phyloP scores from a whole-genome alignment of 2,113 vertebrate species.

The Macquaria australasica region DNA sequence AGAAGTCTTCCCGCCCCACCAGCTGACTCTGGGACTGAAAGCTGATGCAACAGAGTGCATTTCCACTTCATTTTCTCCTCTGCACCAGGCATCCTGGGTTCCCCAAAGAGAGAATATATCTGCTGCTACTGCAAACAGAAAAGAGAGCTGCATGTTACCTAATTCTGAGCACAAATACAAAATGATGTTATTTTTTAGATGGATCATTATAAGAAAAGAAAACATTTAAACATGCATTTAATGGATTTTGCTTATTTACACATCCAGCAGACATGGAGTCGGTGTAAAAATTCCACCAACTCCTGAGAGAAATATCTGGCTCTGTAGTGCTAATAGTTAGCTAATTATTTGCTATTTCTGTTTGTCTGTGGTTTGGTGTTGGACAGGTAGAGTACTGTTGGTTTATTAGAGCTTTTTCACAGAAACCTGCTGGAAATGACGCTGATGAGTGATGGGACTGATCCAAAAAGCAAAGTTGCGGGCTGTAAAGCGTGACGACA shows the following conservation, averaged over 20 bases:
- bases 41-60: constrained; percentile 45
- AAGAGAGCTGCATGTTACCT: not conserved
- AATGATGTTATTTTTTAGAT: not conserved
- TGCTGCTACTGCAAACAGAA: constrained; percentile 15
- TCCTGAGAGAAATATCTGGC: not conserved
- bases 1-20: constrained; percentile 31
- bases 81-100: not conserved
- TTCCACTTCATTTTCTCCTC: constrained; percentile 31
- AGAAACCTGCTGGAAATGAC: not conserved
- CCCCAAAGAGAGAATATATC: constrained; percentile 20
- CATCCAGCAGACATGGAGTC: not conserved
- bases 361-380: too few relatives aligned
- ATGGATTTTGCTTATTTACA: not conserved
- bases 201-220: not conserved
- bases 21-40: constrained; percentile 40
- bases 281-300: not conserved
- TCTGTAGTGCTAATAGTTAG: too few relatives aligned
- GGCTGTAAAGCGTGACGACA: too few relatives aligned
- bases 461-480: not conserved
- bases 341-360: too few relatives aligned
- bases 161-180: not conserved
- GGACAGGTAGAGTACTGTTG: too few relatives aligned
- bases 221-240: not conserved
- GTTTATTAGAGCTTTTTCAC: not conserved
- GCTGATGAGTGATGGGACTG: not conserved